A percentile compares a stretch with the other conserved stretches of the same genome.
Evolutionary conservation across 2,888 invertebrate genomes (phyloP).

Genomic region (Aspidiotus rigidus): DNA sequence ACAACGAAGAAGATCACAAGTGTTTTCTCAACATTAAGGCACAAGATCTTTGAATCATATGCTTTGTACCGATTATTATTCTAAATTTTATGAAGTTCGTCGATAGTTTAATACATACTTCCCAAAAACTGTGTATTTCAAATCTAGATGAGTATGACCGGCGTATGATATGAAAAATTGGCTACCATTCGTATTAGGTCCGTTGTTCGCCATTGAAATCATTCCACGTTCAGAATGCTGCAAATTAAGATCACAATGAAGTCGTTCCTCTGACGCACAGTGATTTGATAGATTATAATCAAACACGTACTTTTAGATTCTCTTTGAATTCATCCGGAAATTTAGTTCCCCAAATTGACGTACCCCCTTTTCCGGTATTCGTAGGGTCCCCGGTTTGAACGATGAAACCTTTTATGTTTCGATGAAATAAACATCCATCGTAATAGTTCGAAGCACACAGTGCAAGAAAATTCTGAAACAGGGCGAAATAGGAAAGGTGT

Average conservation of each 20-base stretch:
- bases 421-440: constrained; percentile 63
- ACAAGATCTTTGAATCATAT: background rate
- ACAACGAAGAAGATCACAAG: no score
- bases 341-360: constrained; percentile 90
- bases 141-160: constrained; percentile 87
- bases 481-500: background rate
- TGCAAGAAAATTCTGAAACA: constrained; percentile 78
- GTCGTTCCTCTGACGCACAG: background rate
- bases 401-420: constrained; percentile 71
- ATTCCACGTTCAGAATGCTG: constrained; percentile 76
- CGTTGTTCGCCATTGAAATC: constrained; percentile 97
- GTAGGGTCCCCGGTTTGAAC: constrained; percentile 73
- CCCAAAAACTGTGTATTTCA: constrained; percentile 95
- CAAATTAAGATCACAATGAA: background rate
- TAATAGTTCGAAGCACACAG: constrained; percentile 92
- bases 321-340: constrained; percentile 98
- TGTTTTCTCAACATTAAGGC: background rate
- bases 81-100: no score
- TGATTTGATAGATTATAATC: background rate
- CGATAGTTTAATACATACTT: constrained; percentile 56
- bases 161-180: constrained; percentile 96
- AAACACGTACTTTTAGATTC: constrained; percentile 63
- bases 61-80: background rate
- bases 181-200: constrained; percentile 93
- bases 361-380: constrained; percentile 93